These are phyloP conservation scores for Ooceraea biroi DNA, from an alignment of 1,140 invertebrate species.

Conservation along the genomic window DNA sequence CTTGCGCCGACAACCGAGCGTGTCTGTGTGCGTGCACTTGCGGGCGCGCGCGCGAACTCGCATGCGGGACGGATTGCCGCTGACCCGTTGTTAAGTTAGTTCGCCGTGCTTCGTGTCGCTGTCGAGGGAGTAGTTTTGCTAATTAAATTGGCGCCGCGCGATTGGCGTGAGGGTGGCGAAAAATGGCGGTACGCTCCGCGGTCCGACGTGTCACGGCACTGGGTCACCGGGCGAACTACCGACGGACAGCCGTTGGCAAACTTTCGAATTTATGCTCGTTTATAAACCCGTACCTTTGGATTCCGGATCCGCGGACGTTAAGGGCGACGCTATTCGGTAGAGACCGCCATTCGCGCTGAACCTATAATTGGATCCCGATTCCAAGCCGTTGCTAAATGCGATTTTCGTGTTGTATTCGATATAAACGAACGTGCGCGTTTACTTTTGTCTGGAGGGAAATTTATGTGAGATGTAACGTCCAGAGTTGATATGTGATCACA, in stretches of 20 bases:
- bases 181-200: constrained; percentile 53
- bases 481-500: too few relatives aligned
- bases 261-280: constrained; percentile 49
- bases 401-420: neutral
- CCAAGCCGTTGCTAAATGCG: neutral
- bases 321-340: neutral
- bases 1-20: neutral
- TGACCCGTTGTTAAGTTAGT: constrained; percentile 75
- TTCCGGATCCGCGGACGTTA: neutral
- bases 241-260: constrained; percentile 47
- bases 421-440: too few relatives aligned
- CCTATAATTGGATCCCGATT: neutral
- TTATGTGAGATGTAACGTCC: too few relatives aligned
- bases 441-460: too few relatives aligned
- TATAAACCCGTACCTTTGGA: constrained; percentile 11
- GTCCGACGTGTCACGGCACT: constrained; percentile 20
- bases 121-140: constrained; percentile 69
- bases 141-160: constrained; percentile 69
- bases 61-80: constrained; percentile 67
- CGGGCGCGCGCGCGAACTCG: constrained; percentile 20
- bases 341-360: neutral
- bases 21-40: constrained; percentile 53
- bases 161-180: constrained; percentile 50
- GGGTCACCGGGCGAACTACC: constrained; percentile 49
- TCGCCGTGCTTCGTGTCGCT: constrained; percentile 68